These are phyloP conservation scores for Lasioglossum calceatum DNA, from an alignment of 2,888 invertebrate species.

Conservation along the genomic window DNA sequence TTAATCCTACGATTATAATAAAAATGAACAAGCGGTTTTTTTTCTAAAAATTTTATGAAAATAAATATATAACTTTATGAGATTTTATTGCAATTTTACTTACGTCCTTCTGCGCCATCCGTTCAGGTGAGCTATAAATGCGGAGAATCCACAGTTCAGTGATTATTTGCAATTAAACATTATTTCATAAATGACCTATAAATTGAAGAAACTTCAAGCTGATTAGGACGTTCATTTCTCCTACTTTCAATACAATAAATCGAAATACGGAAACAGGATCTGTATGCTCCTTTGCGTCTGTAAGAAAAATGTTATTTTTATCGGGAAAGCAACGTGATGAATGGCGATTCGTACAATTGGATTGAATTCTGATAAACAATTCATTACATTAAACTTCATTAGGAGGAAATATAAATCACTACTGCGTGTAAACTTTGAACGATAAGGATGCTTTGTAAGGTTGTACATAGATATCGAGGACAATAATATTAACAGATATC, in stretches of 20 bases:
- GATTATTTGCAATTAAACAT: not conserved
- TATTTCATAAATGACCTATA: no score
- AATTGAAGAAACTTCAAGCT: not conserved
- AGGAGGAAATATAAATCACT: not conserved
- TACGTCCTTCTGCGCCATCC: not conserved
- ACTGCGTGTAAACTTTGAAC: not conserved
- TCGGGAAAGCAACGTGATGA: not conserved
- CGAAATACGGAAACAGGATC: not conserved
- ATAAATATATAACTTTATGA: not conserved
- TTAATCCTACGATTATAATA: not conserved
- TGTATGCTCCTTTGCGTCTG: not conserved
- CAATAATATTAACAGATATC: no score
- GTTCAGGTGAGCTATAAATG: not conserved
- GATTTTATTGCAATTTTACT: not conserved
- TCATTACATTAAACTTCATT: not conserved
- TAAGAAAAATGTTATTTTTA: slow-evolving; percentile 28
- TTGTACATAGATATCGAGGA: no score
- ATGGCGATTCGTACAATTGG: not conserved
- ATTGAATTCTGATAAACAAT: not conserved
- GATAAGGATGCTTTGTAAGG: no score
- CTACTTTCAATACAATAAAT: not conserved
- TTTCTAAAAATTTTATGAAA: not conserved
- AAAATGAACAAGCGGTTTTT: not conserved
- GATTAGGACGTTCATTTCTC: slow-evolving; percentile 1
- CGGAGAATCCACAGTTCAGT: not conserved